Base-by-base conservation (phyloP, 2,113 vertebrate species). In the Hippocampus mohnikei region DNA sequence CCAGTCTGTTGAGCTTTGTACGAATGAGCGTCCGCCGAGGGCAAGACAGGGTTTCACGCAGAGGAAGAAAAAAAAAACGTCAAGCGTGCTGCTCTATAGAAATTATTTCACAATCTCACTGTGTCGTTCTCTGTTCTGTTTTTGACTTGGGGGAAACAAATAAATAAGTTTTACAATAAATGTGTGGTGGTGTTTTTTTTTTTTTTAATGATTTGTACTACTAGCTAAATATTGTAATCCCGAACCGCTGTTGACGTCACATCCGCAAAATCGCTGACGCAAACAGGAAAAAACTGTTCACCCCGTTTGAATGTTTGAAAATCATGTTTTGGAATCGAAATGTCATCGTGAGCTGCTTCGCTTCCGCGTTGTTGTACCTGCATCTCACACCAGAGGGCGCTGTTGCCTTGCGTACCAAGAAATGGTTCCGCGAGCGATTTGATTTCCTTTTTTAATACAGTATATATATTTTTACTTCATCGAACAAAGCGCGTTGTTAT, bases 11-110 rank as follows among this genome's bases (percentile, higher is more conserved):
- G 71, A 73, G 83, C 81, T 67, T 37, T 81, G 82, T 71, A 53
- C 71, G 84, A 73, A 75, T 83, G 71, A 74, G 69, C 68, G 66
- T 73, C 68, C 1, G 67, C 68, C 1, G 67, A 81, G 71, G 81
- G 81, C 55, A 70, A 87, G 87, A 88, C 86, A 83, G 90, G 86
- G 89, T 89, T 88, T 84, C 78, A 81, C 84, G 56, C 83, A 79
- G 81, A 77, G 77, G 82, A 81, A 81, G 73, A 72, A 37, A 44
- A 74, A 79, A 85, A 86, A 66, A 77, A 90, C 84, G 77, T 92
- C 88, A 85, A 85, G n/a, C 84, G 91, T 91, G 88, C 88, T 89
- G 91, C 87, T 93, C 90, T 92, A 91, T 88, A 92, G 80, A 91
- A 91, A 89, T 88, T 72, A 42, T 85, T 86, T 84, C 87, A 88